phyloP scores from a whole-genome alignment of 2,797 vertebrate genomes.

The Gadopsis marmoratus region DNA sequence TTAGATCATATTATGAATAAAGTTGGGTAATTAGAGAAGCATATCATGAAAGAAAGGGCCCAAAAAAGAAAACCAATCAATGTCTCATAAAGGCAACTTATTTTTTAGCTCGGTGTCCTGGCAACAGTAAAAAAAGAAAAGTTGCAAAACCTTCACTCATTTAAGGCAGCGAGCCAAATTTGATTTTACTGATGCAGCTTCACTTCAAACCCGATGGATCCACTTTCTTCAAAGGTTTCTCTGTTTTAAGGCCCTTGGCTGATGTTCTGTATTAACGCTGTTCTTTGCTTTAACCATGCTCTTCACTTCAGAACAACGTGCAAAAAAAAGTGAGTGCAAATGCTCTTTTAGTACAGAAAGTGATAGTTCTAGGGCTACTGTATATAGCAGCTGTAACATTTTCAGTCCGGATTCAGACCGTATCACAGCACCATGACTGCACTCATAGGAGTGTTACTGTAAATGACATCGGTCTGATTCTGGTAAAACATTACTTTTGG shows the following conservation, averaged over 20 bases:
- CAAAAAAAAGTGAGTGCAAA: constrained; percentile 12
- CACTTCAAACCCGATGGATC: constrained; percentile 15
- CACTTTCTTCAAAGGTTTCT: constrained; percentile 2
- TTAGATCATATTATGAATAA: background rate
- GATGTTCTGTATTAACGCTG: constrained; percentile 3
- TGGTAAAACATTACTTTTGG: background rate
- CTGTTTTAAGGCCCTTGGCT: background rate
- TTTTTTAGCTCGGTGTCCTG: constrained; percentile 8
- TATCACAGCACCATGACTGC: background rate
- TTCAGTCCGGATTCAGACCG: background rate
- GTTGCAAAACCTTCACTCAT: constrained; percentile 13
- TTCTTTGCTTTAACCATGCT: constrained; percentile 8
- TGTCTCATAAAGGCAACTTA: constrained; percentile 2
- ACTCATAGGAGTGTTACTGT: background rate
- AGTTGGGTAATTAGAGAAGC: background rate
- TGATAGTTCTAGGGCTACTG: background rate
- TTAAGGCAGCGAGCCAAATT: constrained; percentile 25
- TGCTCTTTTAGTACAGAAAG: background rate
- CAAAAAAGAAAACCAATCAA: background rate
- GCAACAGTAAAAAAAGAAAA: background rate
- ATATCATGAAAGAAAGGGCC: background rate
- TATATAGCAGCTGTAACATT: background rate
- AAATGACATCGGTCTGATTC: background rate
- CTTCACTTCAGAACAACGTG: constrained; percentile 1
- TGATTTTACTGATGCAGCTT: constrained; percentile 20